phyloP scores from a whole-genome alignment of 2,797 vertebrate species.

The Sebastes elongatus region DNA sequence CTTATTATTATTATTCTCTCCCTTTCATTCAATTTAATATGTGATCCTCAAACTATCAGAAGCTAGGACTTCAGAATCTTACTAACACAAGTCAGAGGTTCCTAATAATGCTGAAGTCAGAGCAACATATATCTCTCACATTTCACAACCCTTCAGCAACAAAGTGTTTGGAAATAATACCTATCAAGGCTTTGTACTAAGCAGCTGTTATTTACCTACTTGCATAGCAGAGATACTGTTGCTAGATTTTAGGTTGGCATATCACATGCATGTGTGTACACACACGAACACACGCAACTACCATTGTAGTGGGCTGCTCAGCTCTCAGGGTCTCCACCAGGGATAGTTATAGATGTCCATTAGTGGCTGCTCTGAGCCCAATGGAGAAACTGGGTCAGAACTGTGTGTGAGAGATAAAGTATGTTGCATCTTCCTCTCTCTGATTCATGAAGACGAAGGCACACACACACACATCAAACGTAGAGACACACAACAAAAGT shows the following conservation, averaged over 20 bases:
- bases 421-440: conserved; percentile 30
- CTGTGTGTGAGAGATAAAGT: conserved; percentile 40
- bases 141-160: not conserved
- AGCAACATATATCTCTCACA: not conserved
- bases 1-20: not conserved
- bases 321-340: conserved; percentile 66
- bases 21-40: not conserved
- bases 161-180: not conserved
- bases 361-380: conserved; percentile 68
- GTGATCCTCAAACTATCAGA: not conserved
- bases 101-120: not conserved
- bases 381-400: conserved; percentile 80
- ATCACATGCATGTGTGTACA: conserved; percentile 2
- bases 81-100: not conserved
- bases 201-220: not conserved
- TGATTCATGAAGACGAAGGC: conserved; percentile 25
- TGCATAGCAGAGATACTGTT: not conserved
- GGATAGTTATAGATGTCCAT: conserved; percentile 80
- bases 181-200: not conserved
- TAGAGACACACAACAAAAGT: conserved; percentile 4
- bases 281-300: conserved; percentile 1
- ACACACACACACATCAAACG: conserved; percentile 2
- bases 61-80: not conserved
- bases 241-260: not conserved
- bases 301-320: not conserved